phyloP scores from a whole-genome alignment of 1,140 invertebrate genomes.

The Samia ricini region DNA sequence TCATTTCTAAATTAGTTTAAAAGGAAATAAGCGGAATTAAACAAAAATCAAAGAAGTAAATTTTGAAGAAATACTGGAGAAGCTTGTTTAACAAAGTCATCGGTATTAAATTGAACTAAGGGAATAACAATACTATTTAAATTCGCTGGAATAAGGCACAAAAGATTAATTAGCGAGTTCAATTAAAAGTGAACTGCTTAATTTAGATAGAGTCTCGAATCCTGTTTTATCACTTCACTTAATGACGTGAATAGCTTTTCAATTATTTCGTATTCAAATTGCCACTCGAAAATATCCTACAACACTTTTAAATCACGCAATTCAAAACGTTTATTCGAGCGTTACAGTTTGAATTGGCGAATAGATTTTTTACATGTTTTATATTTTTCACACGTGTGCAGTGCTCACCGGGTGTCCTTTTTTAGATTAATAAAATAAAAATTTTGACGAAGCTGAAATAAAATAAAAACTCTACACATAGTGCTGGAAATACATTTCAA shows the following conservation, averaged over 20 bases:
- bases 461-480: neutral
- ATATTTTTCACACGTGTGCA: slow-evolving; percentile 7
- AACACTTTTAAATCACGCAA: neutral
- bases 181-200: neutral
- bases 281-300: neutral
- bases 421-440: neutral
- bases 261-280: slow-evolving; percentile 1
- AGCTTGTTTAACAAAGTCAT: neutral
- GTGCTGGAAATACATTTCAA: neutral
- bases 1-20: too few species aligned
- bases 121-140: neutral
- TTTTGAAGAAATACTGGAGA: neutral
- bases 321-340: slow-evolving; percentile 23
- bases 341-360: slow-evolving; percentile 18
- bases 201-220: neutral
- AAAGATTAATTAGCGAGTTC: neutral
- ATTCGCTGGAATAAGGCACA: neutral
- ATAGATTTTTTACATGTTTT: slow-evolving; percentile 8
- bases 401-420: neutral
- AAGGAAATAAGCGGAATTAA: too few species aligned
- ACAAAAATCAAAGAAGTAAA: neutral
- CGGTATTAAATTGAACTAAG: neutral
- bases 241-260: neutral
- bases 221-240: neutral
- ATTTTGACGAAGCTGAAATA: neutral